A percentile compares a stretch with the other conserved stretches of the same genome.
These are phyloP conservation scores for Orthosia cruda DNA, from an alignment of 2,888 invertebrate genomes.

Conservation along the genomic window DNA sequence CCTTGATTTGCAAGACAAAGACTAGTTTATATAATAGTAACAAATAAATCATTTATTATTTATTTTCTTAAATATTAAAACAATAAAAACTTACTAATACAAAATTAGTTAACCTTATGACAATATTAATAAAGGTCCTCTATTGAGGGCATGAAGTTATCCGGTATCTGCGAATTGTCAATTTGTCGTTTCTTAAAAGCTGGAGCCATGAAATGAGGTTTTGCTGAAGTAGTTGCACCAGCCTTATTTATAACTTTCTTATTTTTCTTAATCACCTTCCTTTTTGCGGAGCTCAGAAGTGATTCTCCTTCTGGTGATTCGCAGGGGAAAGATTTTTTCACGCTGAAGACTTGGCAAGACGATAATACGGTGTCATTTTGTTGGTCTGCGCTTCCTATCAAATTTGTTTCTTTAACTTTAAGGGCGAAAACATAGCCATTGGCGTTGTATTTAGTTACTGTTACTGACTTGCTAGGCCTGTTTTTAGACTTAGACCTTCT, in stretches of 20 bases:
- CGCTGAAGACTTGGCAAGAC: conserved; percentile 80
- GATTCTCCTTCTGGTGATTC: conserved; percentile 76
- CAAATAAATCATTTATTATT: conserved; percentile 14
- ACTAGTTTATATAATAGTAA: conserved; percentile 5
- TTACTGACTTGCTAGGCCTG: conserved; percentile 68
- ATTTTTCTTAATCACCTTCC: conserved; percentile 73
- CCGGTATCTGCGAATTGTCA: conserved; percentile 78
- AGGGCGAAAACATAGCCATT: conserved; percentile 80
- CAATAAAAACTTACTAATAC: conserved; percentile 15
- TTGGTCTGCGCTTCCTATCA: conserved; percentile 32
- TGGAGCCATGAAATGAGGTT: conserved; percentile 50
- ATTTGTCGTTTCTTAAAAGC: conserved; percentile 77
- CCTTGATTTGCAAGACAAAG: background rate
- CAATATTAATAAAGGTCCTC: conserved; percentile 75
- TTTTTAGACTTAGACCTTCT: conserved; percentile 70
- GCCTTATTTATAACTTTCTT: conserved; percentile 68
- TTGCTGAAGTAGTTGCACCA: conserved; percentile 52
- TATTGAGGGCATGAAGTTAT: conserved; percentile 82
- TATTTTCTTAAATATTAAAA: conserved; percentile 6
- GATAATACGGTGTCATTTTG: conserved; percentile 59
- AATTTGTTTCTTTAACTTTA: conserved; percentile 79
- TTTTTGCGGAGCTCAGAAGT: conserved; percentile 73
- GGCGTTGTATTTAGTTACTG: conserved; percentile 80
- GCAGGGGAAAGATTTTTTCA: conserved; percentile 80
- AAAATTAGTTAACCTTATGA: background rate